phyloP scores from a whole-genome alignment of 2,888 invertebrate species.

The Cephus rjabovi region DNA sequence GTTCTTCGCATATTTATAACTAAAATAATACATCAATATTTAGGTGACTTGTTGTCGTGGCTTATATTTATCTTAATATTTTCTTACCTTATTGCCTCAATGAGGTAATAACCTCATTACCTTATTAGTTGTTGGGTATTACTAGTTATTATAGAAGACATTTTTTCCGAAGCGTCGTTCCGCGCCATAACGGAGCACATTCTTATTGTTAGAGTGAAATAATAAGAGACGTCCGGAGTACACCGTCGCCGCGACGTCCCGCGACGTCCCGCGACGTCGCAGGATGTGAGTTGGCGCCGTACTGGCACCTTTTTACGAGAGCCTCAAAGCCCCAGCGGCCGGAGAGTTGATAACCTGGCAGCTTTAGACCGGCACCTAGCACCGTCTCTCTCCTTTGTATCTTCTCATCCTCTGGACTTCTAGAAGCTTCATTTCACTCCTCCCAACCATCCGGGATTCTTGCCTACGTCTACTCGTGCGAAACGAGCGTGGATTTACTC shows the following conservation, averaged over 20 bases:
- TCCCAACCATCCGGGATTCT: not conserved
- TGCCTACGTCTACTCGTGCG: slow-evolving; percentile 3
- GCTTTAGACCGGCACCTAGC: too few relatives aligned
- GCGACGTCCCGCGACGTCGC: not conserved
- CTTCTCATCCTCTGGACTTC: too few relatives aligned
- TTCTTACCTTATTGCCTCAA: too few relatives aligned
- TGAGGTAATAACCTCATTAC: too few relatives aligned
- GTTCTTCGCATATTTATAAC: too few relatives aligned
- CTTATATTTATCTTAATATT: too few relatives aligned
- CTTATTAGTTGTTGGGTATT: too few relatives aligned
- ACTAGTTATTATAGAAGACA: too few relatives aligned
- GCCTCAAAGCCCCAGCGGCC: slow-evolving; percentile 9
- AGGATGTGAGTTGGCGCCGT: not conserved
- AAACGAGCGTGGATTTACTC: slow-evolving; percentile 38
- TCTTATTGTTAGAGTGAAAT: not conserved
- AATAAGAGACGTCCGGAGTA: not conserved
- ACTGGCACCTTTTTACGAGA: slow-evolving; percentile 25
- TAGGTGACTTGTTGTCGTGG: too few relatives aligned
- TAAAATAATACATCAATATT: too few relatives aligned
- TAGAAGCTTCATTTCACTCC: not conserved
- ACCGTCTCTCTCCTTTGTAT: not conserved
- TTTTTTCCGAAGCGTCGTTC: too few relatives aligned
- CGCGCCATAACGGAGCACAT: not conserved
- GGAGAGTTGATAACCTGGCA: too few relatives aligned
- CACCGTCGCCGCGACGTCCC: not conserved